A percentile compares a stretch with the other conserved stretches of the same genome.
Evolutionary conservation across 2,797 vertebrate species (phyloP).

Genomic region (Enteromius anoplus): DNA sequence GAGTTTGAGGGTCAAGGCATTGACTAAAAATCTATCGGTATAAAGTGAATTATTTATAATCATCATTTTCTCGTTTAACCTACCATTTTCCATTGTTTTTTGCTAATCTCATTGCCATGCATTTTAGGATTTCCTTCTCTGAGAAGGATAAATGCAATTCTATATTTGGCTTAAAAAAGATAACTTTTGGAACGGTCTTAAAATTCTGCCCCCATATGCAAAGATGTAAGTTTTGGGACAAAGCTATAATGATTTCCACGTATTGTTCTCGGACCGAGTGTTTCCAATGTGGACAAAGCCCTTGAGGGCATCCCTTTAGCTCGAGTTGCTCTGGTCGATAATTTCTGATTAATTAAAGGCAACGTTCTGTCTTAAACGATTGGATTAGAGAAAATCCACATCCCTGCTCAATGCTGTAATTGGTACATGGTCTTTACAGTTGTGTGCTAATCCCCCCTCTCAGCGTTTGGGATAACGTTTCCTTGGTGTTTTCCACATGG

Average conservation of each 20-base stretch:
- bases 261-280: slow-evolving; percentile 2
- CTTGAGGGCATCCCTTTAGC: slow-evolving; percentile 31
- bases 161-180: neutral
- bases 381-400: slow-evolving; percentile 41
- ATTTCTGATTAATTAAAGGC: slow-evolving; percentile 38
- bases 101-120: neutral
- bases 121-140: slow-evolving; percentile 6
- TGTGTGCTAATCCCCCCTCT: slow-evolving; percentile 43
- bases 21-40: neutral
- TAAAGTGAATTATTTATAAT: neutral
- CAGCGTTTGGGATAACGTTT: neutral
- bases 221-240: neutral
- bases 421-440: slow-evolving; percentile 31
- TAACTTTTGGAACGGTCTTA: neutral
- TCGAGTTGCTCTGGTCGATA: slow-evolving; percentile 36
- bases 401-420: slow-evolving; percentile 36
- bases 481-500: neutral
- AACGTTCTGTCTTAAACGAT: slow-evolving; percentile 43
- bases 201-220: neutral
- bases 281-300: slow-evolving; percentile 8
- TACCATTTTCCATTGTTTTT: neutral
- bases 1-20: neutral
- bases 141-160: neutral
- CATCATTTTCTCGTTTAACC: neutral
- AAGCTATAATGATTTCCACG: neutral